phyloP scores from a whole-genome alignment of 2,113 vertebrate genomes.

The Andinoacara biseriatus region DNA sequence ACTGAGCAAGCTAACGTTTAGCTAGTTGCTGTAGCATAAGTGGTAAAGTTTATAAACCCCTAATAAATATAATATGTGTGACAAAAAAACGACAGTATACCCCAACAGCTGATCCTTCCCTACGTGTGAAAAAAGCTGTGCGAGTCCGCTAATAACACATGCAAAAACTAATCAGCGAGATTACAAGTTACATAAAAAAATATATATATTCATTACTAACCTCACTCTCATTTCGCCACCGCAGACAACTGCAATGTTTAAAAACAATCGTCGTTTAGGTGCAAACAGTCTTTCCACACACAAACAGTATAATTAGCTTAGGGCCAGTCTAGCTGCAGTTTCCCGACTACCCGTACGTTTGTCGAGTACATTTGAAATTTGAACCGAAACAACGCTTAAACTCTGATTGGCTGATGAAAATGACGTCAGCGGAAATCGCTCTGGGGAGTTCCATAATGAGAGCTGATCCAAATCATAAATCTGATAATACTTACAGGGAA shows the following conservation, averaged over 20 bases:
- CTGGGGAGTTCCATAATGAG: background rate
- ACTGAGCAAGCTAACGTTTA: background rate
- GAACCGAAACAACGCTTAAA: constrained; percentile 21
- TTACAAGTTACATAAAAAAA: background rate
- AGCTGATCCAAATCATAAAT: background rate
- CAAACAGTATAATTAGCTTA: background rate
- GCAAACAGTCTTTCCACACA: background rate
- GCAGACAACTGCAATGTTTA: background rate
- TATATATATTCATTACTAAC: constrained; percentile 40
- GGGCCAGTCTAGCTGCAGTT: background rate
- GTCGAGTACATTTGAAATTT: constrained; percentile 63
- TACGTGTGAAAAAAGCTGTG: background rate
- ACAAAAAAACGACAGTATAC: background rate
- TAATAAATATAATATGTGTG: background rate
- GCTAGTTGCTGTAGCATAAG: background rate
- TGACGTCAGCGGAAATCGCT: constrained; percentile 22
- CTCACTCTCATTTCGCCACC: constrained; percentile 71
- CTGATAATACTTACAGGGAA: no score
- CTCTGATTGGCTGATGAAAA: constrained; percentile 50
- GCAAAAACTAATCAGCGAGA: background rate
- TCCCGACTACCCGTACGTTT: background rate
- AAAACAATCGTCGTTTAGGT: background rate
- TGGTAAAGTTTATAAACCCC: background rate
- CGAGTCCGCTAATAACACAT: background rate
- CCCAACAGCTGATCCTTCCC: background rate